Base-by-base conservation (phyloP, 1,140 invertebrate species). In the Drosophila nigromelanica region DNA sequence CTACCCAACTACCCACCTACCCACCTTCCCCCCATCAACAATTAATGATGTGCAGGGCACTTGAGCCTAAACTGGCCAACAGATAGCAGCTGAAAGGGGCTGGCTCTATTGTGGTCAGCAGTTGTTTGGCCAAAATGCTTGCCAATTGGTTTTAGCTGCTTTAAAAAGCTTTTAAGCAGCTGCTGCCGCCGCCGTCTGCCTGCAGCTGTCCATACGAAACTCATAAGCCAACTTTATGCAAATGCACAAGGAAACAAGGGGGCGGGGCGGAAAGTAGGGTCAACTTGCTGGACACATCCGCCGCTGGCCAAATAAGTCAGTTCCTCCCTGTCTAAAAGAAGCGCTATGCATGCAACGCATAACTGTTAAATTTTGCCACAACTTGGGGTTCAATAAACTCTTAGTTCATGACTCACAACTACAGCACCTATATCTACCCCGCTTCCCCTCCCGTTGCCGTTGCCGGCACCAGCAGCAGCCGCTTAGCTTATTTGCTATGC, bases 211-310 rank as follows among this genome's bases (percentile, higher is more conserved):
- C 60, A 73, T 52, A 50, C 52, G n/a, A 58, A 73, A 86, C 73
- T 87, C 86, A 86, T 86, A 86, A 82, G 83, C 80, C 45, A 86
- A 86, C 60, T 86, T 89, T 86, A 86, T 86, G 82, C 83, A 86
- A 86, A 89, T 86, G 68, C 71, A 52, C 0, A 18, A 3, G 59
- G 21, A 1, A 24, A 24, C 21, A 24, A 24, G 21, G 21, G 15
- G 24, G 21, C 15, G 10, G 10, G 12, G 8, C 2, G 5, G 30
- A 27, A n/a, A 18, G 4, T 18, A 3, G 10, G 45, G 11, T 8
- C 62, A 27, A 66, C 43, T 66, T 50, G 40, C 47, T 61, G 54
- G 24, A 42, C 47, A 73, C 59, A 73, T 73, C 58, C 63, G 69
- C 30, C 43, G 12, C 15, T 67, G 68, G 58, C 71, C 82, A 86